Evolutionary conservation across 1,140 invertebrate genomes (phyloP), one percentile per base, ranked within the genome.

Genomic region (Rhizoglyphus robini): DNA sequence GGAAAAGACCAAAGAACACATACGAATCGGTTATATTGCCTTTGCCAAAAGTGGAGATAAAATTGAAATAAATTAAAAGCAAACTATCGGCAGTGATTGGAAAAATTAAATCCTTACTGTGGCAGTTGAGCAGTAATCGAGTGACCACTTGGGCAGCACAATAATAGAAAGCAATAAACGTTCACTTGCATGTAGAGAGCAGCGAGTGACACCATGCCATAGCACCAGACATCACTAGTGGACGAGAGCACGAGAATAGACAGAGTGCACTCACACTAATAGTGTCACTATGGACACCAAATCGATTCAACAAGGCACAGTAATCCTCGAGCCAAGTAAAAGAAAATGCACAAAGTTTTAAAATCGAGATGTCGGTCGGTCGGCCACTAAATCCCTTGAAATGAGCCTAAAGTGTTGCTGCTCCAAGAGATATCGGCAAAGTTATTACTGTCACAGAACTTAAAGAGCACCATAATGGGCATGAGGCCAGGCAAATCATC

Each of bases 21-120:
- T 11, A 3, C 31, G 58, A n/a, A 27, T 25, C 51, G 51, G 23
- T 54, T 15, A 54, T 54, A 54, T 54, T 8, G 51, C 51, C 51
- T 11, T 54, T 54, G 51, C 23, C 51, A 54, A 54, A 54, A 11
- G 51, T 54, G 20, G 41, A 54, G 51, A 54, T 54, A 54, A 54
- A 54, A 54, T 54, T 54, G 23, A 54, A 54, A 54, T 54, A 54
- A 54, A 54, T 54, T 54, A 54, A 54, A 54, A 54, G 51, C 51
- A 8, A 41, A 41, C 36, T 41, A 41, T 41, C 18, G 8, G 18
- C 36, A 11, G 36, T 41, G 36, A 41, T 41, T 41, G 36, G 8
- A 41, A 41, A 18, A n/a, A n/a, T n/a, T n/a, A n/a, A n/a, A n/a
- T n/a, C n/a, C n/a, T n/a, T n/a, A n/a, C n/a, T n/a, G n/a, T n/a